Conservation (phyloP, 1,140 invertebrate genomes). For the Piezodorus guildinii region DNA sequence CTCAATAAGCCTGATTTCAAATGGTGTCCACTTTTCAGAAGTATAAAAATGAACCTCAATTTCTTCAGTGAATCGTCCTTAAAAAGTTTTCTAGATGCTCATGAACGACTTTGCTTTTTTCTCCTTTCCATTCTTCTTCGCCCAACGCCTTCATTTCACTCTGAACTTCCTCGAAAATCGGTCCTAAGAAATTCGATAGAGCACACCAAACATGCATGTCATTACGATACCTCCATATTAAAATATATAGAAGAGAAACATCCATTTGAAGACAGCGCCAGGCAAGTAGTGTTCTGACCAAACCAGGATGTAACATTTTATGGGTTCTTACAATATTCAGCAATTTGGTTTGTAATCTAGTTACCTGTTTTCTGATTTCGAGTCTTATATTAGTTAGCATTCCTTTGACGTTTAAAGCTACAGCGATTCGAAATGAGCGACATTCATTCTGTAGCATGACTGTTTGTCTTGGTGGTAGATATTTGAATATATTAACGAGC, state of each 20-base stretch:
- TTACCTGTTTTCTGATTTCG: not conserved
- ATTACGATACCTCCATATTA: not conserved
- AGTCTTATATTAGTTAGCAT: not conserved
- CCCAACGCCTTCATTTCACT: not conserved
- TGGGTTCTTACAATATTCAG: not conserved
- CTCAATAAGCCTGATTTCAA: slow-evolving; percentile 1
- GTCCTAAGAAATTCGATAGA: not conserved
- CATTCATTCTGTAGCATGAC: not conserved
- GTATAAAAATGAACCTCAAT: slow-evolving; percentile 4
- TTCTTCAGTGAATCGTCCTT: not conserved
- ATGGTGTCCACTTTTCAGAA: not conserved
- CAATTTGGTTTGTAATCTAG: not conserved
- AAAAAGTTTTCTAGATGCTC: not conserved
- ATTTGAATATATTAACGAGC: not conserved
- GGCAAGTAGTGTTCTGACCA: not conserved
- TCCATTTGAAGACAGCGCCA: not conserved
- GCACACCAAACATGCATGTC: not conserved
- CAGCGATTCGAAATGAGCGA: not conserved
- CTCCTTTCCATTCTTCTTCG: not conserved
- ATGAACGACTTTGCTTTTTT: not conserved
- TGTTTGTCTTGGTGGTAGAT: not conserved
- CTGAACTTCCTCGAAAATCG: not conserved
- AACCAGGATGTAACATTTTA: not conserved
- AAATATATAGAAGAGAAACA: not conserved
- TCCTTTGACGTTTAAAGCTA: not conserved